A percentile compares a stretch with the other conserved stretches of the same genome.
Conservation (phyloP, 2,888 invertebrate species). For the Trileptium ribeirensis region DNA sequence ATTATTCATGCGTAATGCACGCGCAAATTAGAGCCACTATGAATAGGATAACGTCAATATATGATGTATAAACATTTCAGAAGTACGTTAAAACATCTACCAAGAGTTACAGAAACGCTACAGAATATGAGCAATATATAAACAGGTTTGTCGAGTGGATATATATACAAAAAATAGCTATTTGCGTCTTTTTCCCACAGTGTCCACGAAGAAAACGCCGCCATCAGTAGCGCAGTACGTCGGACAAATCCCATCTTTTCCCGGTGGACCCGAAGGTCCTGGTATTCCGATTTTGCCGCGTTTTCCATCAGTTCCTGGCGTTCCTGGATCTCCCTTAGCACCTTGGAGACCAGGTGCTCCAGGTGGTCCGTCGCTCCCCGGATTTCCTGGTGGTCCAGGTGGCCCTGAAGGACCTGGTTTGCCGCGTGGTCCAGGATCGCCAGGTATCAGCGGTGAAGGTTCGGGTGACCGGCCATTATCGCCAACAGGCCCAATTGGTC, state of each 20-base stretch:
- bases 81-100: no score
- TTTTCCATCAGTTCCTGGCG: slow-evolving; percentile 29
- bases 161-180: no score
- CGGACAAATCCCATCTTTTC: slow-evolving; percentile 24
- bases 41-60: no score
- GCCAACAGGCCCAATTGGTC: slow-evolving; percentile 18
- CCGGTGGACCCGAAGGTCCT: slow-evolving; percentile 33
- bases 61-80: no score
- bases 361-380: slow-evolving; percentile 35
- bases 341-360: slow-evolving; percentile 32
- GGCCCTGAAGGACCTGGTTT: slow-evolving; percentile 35
- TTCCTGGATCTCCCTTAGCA: slow-evolving; percentile 27
- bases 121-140: no score
- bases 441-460: slow-evolving; percentile 20
- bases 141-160: no score
- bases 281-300: slow-evolving; percentile 38
- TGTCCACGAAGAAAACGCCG: slow-evolving; percentile 23
- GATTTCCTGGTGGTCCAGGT: slow-evolving; percentile 40
- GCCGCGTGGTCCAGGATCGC: slow-evolving; percentile 33
- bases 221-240: slow-evolving; percentile 23
- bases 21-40: no score
- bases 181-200: neutral
- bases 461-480: slow-evolving; percentile 19
- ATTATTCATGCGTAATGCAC: no score
- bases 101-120: no score